Percentiles rank a stretch among this genome's conserved stretches.
Conservation (phyloP, 2,797 vertebrate genomes). For the Onychomys torridus region DNA sequence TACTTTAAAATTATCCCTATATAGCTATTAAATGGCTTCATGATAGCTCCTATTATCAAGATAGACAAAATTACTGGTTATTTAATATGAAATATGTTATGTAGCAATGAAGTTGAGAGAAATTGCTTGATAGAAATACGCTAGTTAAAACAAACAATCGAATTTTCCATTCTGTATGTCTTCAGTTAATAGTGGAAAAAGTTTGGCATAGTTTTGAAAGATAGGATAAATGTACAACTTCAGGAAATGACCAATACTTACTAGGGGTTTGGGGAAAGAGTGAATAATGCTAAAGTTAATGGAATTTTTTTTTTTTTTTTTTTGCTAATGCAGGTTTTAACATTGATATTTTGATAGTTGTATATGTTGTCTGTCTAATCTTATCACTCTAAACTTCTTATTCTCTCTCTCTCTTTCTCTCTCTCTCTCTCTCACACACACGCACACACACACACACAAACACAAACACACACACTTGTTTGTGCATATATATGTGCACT, state of each 20-base stretch:
- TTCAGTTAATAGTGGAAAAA: background rate
- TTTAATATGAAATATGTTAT: slow-evolving; percentile 42
- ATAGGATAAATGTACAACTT: background rate
- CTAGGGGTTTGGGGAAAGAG: background rate
- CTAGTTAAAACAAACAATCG: slow-evolving; percentile 38
- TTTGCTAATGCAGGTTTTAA: background rate
- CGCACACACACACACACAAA: no score
- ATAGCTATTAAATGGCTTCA: slow-evolving; percentile 73
- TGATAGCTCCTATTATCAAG: slow-evolving; percentile 64
- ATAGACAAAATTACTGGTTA: slow-evolving; percentile 62
- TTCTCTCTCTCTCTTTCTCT: background rate
- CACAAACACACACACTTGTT: no score
- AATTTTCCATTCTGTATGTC: background rate
- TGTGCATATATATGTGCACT: no score
- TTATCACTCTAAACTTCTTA: background rate
- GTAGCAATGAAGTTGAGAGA: background rate
- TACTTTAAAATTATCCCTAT: slow-evolving; percentile 71
- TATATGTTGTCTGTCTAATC: background rate
- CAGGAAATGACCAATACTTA: background rate
- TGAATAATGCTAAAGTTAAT: background rate
- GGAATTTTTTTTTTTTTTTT: background rate
- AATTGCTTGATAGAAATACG: slow-evolving; percentile 31
- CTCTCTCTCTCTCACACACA: background rate
- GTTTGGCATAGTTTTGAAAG: background rate
- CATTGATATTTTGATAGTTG: background rate